Conservation (phyloP, 2,888 invertebrate genomes). For the Mesorhabditis spiculigera region DNA sequence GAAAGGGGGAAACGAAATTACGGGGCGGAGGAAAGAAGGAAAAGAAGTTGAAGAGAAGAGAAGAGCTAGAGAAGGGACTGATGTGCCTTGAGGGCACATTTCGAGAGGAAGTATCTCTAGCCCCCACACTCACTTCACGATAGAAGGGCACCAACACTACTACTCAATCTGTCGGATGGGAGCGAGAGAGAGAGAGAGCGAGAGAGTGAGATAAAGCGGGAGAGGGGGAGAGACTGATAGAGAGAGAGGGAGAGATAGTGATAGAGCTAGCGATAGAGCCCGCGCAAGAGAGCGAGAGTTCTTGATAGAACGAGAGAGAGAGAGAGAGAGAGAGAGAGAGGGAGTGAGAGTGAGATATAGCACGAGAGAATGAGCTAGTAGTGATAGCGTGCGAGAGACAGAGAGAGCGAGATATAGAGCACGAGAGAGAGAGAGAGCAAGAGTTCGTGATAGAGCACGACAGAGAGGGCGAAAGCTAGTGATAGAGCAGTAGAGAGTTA, state of each 20-base stretch:
- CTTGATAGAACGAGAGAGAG: background rate
- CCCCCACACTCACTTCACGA: no score
- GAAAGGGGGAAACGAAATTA: no score
- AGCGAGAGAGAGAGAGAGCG: no score
- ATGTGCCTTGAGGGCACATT: no score
- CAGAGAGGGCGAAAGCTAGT: background rate
- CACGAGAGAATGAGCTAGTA: constrained; percentile 3
- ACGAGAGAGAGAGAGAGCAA: constrained; percentile 5
- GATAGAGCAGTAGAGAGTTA: background rate
- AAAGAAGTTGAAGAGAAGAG: no score
- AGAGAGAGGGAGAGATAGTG: constrained; percentile 11
- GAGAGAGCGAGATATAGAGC: background rate
- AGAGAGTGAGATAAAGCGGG: background rate
- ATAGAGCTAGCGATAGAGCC: no score
- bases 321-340: background rate
- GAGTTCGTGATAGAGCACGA: background rate
- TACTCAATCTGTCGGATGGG: no score
- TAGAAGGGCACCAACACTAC: no score
- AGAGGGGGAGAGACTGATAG: constrained; percentile 13
- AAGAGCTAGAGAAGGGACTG: no score
- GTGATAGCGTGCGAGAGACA: background rate
- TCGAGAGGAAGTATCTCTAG: no score
- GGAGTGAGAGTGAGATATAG: constrained; percentile 9
- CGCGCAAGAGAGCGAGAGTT: background rate
- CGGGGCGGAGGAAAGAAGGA: no score